Percentiles rank a stretch among this genome's conserved stretches.
These are phyloP conservation scores for Eretmochelys imbricata DNA, from an alignment of 2,113 vertebrate species.

Conservation along the genomic window DNA sequence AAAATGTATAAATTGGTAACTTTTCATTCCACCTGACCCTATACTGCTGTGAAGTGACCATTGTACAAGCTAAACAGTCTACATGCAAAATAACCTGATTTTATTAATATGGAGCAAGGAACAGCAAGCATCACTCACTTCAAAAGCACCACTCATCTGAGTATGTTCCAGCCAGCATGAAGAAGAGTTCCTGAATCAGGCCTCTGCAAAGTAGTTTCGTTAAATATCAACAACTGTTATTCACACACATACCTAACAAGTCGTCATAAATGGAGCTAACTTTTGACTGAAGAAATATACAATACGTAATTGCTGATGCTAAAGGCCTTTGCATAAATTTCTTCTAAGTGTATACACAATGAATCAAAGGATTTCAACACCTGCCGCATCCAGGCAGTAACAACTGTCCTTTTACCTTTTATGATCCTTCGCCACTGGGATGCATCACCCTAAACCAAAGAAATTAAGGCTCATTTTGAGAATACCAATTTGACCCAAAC, in stretches of 20 bases:
- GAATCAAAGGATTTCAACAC: not conserved
- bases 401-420: not conserved
- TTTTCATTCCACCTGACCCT: not conserved
- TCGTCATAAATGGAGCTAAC: not conserved
- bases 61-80: not conserved
- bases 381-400: not conserved
- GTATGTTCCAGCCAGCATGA: not conserved
- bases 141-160: not conserved
- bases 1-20: not conserved
- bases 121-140: not conserved
- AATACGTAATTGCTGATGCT: not conserved
- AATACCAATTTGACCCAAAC: not conserved
- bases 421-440: not conserved
- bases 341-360: not conserved
- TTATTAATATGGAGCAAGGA: not conserved
- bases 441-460: not conserved
- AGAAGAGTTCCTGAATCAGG: not conserved
- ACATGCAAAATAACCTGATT: not conserved
- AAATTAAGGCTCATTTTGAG: not conserved
- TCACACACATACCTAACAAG: not conserved
- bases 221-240: not conserved
- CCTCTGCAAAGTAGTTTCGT: not conserved
- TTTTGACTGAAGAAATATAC: not conserved
- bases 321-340: not conserved
- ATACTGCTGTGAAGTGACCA: not conserved